A percentile compares a stretch with the other conserved stretches of the same genome.
Evolutionary conservation across 2,888 invertebrate species (phyloP).

Genomic region (Lycia hirtaria): DNA sequence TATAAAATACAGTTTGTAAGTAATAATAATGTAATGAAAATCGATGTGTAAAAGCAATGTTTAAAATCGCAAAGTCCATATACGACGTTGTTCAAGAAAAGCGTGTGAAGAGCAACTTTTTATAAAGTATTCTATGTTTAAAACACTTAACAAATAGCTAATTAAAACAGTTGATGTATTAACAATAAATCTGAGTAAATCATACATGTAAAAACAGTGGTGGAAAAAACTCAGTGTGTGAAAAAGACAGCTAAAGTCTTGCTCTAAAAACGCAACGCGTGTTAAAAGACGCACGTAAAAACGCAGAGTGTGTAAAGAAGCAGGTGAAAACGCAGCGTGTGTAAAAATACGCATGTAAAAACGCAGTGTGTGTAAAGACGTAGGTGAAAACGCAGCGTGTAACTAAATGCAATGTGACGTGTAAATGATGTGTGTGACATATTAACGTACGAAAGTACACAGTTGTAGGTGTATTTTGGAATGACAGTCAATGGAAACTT

Average conservation of each 20-base stretch:
- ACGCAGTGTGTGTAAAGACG: background rate
- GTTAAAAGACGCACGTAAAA: background rate
- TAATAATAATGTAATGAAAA: too few relatives aligned
- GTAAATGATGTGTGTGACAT: background rate
- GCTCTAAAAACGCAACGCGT: background rate
- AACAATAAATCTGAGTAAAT: too few relatives aligned
- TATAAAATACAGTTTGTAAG: background rate
- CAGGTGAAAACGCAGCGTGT: background rate
- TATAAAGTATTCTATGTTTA: too few relatives aligned
- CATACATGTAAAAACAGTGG: too few relatives aligned
- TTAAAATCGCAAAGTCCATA: background rate
- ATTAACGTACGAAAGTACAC: background rate
- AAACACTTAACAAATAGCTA: too few relatives aligned
- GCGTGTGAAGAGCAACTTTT: too few relatives aligned
- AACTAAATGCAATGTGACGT: background rate
- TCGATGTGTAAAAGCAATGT: background rate
- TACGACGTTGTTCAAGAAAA: too few relatives aligned
- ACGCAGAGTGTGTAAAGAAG: background rate
- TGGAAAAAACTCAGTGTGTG: too few relatives aligned
- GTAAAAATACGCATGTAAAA: background rate
- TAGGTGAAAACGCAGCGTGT: background rate
- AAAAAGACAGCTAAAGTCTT: too few relatives aligned
- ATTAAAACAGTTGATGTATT: too few relatives aligned
- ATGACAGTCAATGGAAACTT: background rate
- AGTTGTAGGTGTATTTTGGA: background rate